These are phyloP conservation scores for Campylomormyrus tamandua DNA, from an alignment of 2,113 vertebrate species.

Conservation along the genomic window DNA sequence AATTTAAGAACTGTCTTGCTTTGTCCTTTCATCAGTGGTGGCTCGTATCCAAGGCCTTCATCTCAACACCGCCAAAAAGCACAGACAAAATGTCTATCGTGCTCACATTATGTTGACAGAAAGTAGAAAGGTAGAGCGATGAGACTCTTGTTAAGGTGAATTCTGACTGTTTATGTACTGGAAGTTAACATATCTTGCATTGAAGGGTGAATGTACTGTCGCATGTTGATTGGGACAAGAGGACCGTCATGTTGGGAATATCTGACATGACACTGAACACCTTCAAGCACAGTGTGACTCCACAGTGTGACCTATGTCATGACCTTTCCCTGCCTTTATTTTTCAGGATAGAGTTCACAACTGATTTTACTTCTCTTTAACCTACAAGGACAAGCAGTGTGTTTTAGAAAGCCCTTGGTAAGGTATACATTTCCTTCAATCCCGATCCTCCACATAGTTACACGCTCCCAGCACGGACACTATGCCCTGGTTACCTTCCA, in stretches of 20 bases:
- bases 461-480: not conserved
- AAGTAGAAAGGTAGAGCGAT: not conserved
- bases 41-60: not conserved
- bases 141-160: not conserved
- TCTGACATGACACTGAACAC: not conserved
- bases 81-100: not conserved
- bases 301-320: not conserved
- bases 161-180: not conserved
- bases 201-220: not conserved
- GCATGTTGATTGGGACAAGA: not conserved
- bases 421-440: slow-evolving; percentile 31
- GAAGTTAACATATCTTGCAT: not conserved
- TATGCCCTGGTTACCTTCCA: not conserved
- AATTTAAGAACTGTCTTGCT: not conserved
- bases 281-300: not conserved
- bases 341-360: slow-evolving; percentile 41
- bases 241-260: not conserved
- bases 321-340: slow-evolving; percentile 38
- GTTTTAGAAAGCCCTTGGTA: slow-evolving; percentile 36
- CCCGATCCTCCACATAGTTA: not conserved
- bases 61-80: not conserved
- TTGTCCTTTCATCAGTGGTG: not conserved
- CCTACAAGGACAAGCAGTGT: slow-evolving; percentile 26
- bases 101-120: not conserved
- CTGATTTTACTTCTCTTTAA: slow-evolving; percentile 42